A percentile compares a stretch with the other conserved stretches of the same genome.
Evolutionary conservation across 2,888 invertebrate genomes (phyloP).

Genomic region (Synergus itoensis): DNA sequence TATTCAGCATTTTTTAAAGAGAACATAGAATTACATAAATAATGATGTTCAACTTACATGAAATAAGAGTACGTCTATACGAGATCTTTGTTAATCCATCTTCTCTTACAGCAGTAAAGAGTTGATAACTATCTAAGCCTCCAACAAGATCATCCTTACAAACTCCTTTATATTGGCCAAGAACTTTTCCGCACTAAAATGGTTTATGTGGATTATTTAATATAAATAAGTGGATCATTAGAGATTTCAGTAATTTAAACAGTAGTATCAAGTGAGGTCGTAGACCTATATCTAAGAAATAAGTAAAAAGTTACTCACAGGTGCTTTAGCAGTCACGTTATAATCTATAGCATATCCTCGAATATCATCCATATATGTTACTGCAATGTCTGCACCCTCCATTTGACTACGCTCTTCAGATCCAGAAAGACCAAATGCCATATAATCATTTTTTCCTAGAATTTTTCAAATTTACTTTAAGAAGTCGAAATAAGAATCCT

Average conservation of each 20-base stretch:
- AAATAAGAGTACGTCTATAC: slow-evolving; percentile 87
- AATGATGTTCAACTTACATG: slow-evolving; percentile 80
- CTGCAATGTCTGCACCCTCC: slow-evolving; percentile 91
- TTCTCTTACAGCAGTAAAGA: slow-evolving; percentile 85
- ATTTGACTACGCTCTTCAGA: slow-evolving; percentile 85
- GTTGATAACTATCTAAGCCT: slow-evolving; percentile 89
- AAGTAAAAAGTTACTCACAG: slow-evolving; percentile 79
- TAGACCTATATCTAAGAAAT: no score
- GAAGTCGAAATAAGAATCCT: background rate
- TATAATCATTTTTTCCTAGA: slow-evolving; percentile 87
- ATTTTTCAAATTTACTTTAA: background rate
- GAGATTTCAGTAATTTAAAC: no score
- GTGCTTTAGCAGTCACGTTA: slow-evolving; percentile 90
- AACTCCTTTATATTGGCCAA: slow-evolving; percentile 92
- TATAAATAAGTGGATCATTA: background rate
- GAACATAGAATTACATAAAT: background rate
- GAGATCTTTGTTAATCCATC: slow-evolving; percentile 89
- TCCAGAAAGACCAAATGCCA: slow-evolving; percentile 94
- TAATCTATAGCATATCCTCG: slow-evolving; percentile 90
- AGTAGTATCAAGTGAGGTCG: no score
- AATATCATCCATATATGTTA: slow-evolving; percentile 86
- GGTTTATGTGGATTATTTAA: background rate
- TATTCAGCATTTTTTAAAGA: background rate
- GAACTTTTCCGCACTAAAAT: slow-evolving; percentile 88
- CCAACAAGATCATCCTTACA: slow-evolving; percentile 91